Percentiles rank a stretch among this genome's conserved stretches.
Conservation (phyloP, 2,888 invertebrate genomes). For the Orthosia gothica region DNA sequence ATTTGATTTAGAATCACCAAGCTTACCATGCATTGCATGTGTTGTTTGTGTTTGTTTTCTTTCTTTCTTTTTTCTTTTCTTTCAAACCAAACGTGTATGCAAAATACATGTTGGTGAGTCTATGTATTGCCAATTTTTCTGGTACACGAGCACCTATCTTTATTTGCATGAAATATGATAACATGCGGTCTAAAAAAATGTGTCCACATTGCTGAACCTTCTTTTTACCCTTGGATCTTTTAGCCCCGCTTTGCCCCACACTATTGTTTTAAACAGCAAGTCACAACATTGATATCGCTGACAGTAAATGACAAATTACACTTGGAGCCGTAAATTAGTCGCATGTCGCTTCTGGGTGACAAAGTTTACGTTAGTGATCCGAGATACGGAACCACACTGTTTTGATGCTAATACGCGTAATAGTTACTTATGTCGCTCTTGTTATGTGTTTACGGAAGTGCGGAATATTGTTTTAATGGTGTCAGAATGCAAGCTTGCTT, state of each 20-base stretch:
- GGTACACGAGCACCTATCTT: too few relatives aligned
- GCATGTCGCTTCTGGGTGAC: constrained; percentile 37
- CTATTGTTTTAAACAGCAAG: constrained; percentile 29
- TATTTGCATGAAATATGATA: not conserved
- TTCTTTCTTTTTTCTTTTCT: too few relatives aligned
- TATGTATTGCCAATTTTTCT: too few relatives aligned
- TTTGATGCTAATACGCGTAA: constrained; percentile 34
- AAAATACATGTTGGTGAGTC: too few relatives aligned
- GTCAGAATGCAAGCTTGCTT: too few relatives aligned
- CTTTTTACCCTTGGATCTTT: not conserved
- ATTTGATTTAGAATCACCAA: too few relatives aligned
- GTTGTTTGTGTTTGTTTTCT: too few relatives aligned
- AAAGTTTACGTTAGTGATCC: constrained; percentile 60
- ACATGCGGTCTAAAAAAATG: not conserved
- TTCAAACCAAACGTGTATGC: too few relatives aligned
- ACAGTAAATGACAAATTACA: constrained; percentile 58
- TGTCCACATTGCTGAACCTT: not conserved
- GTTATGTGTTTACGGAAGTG: constrained; percentile 1
- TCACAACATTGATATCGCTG: constrained; percentile 14
- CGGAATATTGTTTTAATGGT: not conserved
- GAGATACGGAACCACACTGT: constrained; percentile 42
- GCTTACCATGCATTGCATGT: too few relatives aligned
- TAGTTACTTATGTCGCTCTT: constrained; percentile 10
- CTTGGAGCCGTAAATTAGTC: constrained; percentile 38
- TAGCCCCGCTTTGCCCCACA: not conserved